phyloP scores from a whole-genome alignment of 2,888 invertebrate genomes.

The Trissolcus brochymenae region DNA sequence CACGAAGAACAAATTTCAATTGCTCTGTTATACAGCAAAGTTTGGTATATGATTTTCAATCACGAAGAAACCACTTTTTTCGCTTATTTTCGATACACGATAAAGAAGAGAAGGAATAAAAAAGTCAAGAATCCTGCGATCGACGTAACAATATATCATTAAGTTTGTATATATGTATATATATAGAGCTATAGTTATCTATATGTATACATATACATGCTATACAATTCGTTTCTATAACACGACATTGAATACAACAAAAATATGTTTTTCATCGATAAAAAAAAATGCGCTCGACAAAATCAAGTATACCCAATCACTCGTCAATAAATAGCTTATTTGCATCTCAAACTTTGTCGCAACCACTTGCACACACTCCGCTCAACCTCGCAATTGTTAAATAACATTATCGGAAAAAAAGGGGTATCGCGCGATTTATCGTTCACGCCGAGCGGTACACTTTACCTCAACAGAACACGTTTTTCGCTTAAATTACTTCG shows the following conservation, averaged over 20 bases:
- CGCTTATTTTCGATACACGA: slow-evolving; percentile 6
- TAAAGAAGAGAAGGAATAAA: slow-evolving; percentile 16
- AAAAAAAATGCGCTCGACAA: slow-evolving; percentile 22
- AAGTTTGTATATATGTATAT: slow-evolving; percentile 21
- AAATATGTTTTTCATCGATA: slow-evolving; percentile 3
- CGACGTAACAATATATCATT: slow-evolving; percentile 49
- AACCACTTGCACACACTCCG: slow-evolving; percentile 16
- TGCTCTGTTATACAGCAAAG: slow-evolving; percentile 12
- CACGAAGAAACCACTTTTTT: slow-evolving; percentile 2
- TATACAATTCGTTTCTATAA: slow-evolving; percentile 44
- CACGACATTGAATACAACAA: slow-evolving; percentile 49
- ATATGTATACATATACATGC: slow-evolving; percentile 34
- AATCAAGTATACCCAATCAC: slow-evolving; percentile 33
- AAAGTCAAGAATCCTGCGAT: slow-evolving; percentile 22
- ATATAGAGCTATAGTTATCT: neutral
- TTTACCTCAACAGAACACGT: slow-evolving; percentile 14
- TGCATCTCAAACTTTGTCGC: slow-evolving; percentile 41
- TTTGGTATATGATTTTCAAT: slow-evolving; percentile 15
- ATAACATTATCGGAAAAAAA: slow-evolving; percentile 27
- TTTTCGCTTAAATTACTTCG: slow-evolving; percentile 25
- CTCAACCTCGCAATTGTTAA: slow-evolving; percentile 15
- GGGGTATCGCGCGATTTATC: slow-evolving; percentile 22
- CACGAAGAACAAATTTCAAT: slow-evolving; percentile 14
- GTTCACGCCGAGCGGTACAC: slow-evolving; percentile 20
- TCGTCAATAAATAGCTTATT: slow-evolving; percentile 49